Evolutionary conservation across 2,888 invertebrate species (phyloP), one percentile per base, ranked within the genome.

Genomic region (Mycalesis mineus): DNA sequence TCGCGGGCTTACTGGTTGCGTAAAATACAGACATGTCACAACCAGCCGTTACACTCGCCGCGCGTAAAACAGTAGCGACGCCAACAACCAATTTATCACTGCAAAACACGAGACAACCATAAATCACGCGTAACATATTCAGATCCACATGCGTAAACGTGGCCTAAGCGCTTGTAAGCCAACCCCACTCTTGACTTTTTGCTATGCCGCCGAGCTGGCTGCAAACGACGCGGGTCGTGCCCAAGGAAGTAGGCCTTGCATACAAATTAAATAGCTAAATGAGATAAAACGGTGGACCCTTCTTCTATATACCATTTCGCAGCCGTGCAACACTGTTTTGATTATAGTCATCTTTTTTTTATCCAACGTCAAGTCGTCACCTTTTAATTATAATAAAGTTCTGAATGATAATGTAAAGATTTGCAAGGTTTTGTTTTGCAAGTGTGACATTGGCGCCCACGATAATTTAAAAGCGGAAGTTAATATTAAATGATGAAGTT

Each of bases 211-310:
- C 47, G 37, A 41, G 59, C 57, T 47, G 58, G 59, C 61, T 57
- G 60, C 55, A 64, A 67, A 68, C 66, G 64, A 66, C 61, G 53
- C 51, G 58, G 59, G 60, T 59, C 58, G 57, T 55, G 72, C 72
- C 75, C 80, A 69, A 66, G 86, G 84, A 83, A 73, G 70, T 82
- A 75, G 75, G 73, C 74, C 76, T 73, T 86, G 86, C 85, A 88
- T 88, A 88, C 84, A 87, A 86, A 88, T 88, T 82, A 86, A 73
- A 78, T 73, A 72, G 73, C 81, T 80, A 83, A 86, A 85, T 86
- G 82, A 80, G 64, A 65, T 68, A 64, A 67, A 61, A 62, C 60
- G 54, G 55, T 45, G 48, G 44, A 13, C 13, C 13, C 45, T 14
- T 41, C 7, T 41, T 44, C 28, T 28, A 7, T n/a, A 4, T 31